Evolutionary conservation across 2,113 vertebrate genomes (phyloP).

Genomic region (Corydoras sp.): DNA sequence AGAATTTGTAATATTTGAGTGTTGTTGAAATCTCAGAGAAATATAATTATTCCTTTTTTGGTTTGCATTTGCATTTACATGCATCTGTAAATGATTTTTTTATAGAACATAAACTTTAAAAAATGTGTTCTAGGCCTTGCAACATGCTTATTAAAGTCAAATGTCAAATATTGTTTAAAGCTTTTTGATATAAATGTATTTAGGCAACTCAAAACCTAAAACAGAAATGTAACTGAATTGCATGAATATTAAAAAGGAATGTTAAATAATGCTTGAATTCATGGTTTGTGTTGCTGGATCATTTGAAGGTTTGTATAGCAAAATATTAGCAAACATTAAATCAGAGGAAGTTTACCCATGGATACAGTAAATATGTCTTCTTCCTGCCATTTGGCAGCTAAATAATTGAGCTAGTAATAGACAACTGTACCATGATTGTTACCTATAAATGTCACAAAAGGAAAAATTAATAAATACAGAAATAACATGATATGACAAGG

Average conservation of each 20-base stretch:
- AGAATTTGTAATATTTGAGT: too few species aligned
- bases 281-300: not conserved
- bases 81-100: too few species aligned
- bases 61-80: too few species aligned
- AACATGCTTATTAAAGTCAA: too few species aligned
- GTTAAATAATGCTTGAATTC: conserved; percentile 26
- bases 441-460: conserved; percentile 17
- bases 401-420: conserved; percentile 8
- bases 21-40: too few species aligned
- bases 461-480: conserved; percentile 27
- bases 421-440: conserved; percentile 17
- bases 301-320: conserved; percentile 9
- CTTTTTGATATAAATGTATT: too few species aligned
- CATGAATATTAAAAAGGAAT: conserved; percentile 26
- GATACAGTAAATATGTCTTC: conserved; percentile 23
- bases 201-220: not conserved
- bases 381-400: conserved; percentile 20
- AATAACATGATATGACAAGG: conserved; percentile 31
- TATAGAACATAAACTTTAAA: too few species aligned
- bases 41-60: too few species aligned
- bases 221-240: not conserved
- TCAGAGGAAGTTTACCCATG: conserved; percentile 11
- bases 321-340: conserved; percentile 25
- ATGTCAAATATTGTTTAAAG: too few species aligned
- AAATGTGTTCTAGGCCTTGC: too few species aligned